Evolutionary conservation across 2,113 vertebrate species (phyloP).

Genomic region (Oreochromis aureus): DNA sequence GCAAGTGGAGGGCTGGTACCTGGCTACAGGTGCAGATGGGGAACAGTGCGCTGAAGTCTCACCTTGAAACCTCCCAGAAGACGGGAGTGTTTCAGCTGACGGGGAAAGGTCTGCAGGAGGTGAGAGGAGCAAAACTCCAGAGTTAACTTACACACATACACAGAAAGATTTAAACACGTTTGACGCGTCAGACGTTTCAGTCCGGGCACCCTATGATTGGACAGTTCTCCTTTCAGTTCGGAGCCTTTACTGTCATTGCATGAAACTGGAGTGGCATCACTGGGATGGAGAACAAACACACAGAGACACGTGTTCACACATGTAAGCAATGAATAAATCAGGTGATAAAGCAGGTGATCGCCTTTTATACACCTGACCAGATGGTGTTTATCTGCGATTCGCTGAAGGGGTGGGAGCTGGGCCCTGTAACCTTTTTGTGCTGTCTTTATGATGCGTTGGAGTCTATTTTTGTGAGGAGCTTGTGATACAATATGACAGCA

Average conservation of each 20-base stretch:
- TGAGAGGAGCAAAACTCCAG: constrained; percentile 40
- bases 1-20: not conserved
- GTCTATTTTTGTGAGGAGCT: not conserved
- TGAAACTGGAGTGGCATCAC: not conserved
- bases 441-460: not conserved
- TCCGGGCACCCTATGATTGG: not conserved
- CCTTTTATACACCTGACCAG: not conserved
- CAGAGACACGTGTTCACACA: not conserved
- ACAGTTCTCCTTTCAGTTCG: not conserved
- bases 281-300: not conserved
- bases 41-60: constrained; percentile 93
- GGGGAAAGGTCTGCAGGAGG: constrained; percentile 88
- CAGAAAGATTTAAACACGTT: not conserved
- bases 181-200: not conserved
- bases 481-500: not conserved
- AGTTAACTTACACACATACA: not conserved
- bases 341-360: not conserved
- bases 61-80: constrained; percentile 96
- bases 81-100: constrained; percentile 97
- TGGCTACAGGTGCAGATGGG: constrained; percentile 75
- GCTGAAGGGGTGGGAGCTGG: not conserved
- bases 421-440: not conserved
- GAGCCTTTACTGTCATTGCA: not conserved
- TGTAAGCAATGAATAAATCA: not conserved
- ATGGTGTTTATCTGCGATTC: not conserved